Base-by-base conservation (phyloP, 2,888 invertebrate species). In the Rhaphigaster nebulosa region DNA sequence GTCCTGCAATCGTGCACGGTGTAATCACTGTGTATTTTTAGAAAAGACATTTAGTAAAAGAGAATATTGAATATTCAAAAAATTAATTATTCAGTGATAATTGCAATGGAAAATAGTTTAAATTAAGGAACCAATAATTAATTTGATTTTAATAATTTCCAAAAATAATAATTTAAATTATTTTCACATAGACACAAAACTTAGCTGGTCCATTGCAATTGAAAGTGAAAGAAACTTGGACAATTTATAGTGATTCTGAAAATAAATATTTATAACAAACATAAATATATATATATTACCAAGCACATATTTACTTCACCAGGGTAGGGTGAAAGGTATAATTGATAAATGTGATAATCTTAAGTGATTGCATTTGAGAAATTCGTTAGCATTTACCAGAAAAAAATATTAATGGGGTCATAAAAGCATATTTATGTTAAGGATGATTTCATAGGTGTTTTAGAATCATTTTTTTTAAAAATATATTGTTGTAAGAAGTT, bases 281-380 rank as follows among this genome's bases (percentile, higher is more conserved):
- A 76, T 18, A 34, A 20, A 76, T 76, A 76, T 38, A 76, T 65
- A 65, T 18, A 70, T 70, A 70, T 76, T n/a, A 65, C 8, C 10
- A 38, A 76, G 23, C 34, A 38, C 1, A 29, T 65, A 65, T 29
- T 29, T n/a, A 18, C 0, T 65, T 60, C 60, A 60, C 60, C 60
- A 60, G 60, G 10, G 6, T 76, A 76, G 34, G 34, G 34, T 76
- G 70, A 38, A 76, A 76, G 8, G 23, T 76, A 76, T 76, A 20
- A 76, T 76, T 76, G 23, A 76, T 76, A 76, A 76, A 76, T 76
- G 70, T 76, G 70, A 76, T 76, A 76, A 76, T 38, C 38, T 34
- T 76, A 76, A 76, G 38, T 8, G 38, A 76, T 34, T 38, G 70
- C 38, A 76, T 76, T 76, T 76, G 70, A 76, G 23, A 76, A 38